phyloP scores from a whole-genome alignment of 2,888 invertebrate genomes.

The Brenthis daphne region DNA sequence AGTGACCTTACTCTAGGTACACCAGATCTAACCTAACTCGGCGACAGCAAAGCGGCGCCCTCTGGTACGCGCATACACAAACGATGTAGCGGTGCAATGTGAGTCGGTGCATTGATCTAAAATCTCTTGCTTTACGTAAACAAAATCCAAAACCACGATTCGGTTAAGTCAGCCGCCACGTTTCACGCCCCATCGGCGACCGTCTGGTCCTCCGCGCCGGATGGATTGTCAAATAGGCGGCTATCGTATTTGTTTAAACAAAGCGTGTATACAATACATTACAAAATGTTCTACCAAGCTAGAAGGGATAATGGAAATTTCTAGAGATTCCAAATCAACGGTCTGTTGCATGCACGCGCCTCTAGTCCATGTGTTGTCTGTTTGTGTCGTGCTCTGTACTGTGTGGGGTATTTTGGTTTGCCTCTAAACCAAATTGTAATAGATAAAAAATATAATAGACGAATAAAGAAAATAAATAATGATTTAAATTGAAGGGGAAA shows the following conservation, averaged over 20 bases:
- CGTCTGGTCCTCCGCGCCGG: neutral
- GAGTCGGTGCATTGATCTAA: constrained; percentile 42
- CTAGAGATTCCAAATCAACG: constrained; percentile 41
- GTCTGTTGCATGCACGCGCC: constrained; percentile 41
- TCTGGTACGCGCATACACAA: constrained; percentile 34
- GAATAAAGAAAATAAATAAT: too few relatives aligned
- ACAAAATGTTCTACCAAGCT: constrained; percentile 27
- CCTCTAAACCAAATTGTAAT: neutral
- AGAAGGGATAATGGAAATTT: constrained; percentile 22
- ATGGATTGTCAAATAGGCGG: constrained; percentile 7
- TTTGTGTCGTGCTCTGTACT: neutral
- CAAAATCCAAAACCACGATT: constrained; percentile 21
- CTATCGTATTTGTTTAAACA: constrained; percentile 1
- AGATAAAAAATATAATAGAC: too few relatives aligned
- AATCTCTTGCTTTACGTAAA: constrained; percentile 37
- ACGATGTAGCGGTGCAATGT: constrained; percentile 42
- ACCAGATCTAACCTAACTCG: constrained; percentile 37
- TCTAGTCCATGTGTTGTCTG: constrained; percentile 10
- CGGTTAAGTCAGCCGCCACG: neutral
- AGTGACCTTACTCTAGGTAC: constrained; percentile 41
- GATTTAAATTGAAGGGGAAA: too few relatives aligned
- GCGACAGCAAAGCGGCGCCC: constrained; percentile 37
- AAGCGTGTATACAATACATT: constrained; percentile 22
- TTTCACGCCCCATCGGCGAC: neutral
- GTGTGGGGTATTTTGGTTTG: neutral